Conservation (phyloP, 2,797 vertebrate species). For the Lemur catta region DNA sequence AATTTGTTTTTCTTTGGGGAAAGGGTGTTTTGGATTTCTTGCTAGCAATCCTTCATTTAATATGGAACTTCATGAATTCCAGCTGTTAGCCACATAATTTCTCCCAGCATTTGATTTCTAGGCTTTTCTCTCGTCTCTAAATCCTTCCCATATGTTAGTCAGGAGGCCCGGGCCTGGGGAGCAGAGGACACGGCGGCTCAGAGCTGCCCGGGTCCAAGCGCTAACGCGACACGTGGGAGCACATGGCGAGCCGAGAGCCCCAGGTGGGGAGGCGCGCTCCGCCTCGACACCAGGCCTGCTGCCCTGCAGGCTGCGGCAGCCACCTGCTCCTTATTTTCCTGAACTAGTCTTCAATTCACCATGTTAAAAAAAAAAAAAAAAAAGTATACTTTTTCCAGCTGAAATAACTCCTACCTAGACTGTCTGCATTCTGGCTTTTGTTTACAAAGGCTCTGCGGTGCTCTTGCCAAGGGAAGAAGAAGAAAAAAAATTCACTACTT, state of each 20-base stretch:
- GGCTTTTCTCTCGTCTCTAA: slow-evolving; percentile 55
- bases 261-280: neutral
- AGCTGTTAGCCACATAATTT: slow-evolving; percentile 64
- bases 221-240: neutral
- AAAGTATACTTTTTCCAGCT: neutral
- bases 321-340: slow-evolving; percentile 66
- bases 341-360: slow-evolving; percentile 34
- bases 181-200: neutral
- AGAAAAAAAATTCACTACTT: neutral
- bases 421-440: slow-evolving; percentile 33
- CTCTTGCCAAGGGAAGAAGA: slow-evolving; percentile 56
- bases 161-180: neutral
- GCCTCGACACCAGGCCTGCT: slow-evolving; percentile 9
- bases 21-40: slow-evolving; percentile 58
- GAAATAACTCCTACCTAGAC: slow-evolving; percentile 45
- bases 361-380: neutral
- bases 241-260: neutral
- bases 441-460: slow-evolving; percentile 43
- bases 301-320: neutral
- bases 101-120: slow-evolving; percentile 52
- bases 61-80: slow-evolving; percentile 70
- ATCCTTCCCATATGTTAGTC: slow-evolving; percentile 72
- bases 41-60: slow-evolving; percentile 53
- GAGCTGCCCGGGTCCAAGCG: neutral
- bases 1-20: slow-evolving; percentile 65